Percentiles rank a stretch among this genome's conserved stretches.
Conservation (phyloP, 2,113 vertebrate genomes). For the Leptocoma aspasia region DNA sequence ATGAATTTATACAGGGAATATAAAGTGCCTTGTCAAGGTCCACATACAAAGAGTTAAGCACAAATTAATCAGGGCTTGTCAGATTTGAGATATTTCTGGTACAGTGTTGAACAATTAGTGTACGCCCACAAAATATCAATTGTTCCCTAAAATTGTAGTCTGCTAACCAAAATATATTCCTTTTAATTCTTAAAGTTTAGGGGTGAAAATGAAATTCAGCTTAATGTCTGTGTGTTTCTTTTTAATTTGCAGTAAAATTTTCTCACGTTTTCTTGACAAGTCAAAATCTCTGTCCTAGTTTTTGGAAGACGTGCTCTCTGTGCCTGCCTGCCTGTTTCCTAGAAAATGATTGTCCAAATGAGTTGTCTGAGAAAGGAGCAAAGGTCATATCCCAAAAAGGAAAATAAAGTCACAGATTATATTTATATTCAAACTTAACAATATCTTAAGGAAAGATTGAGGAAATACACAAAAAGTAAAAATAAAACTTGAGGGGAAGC, state of each 20-base stretch:
- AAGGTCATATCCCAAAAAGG: neutral
- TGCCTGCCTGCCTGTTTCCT: neutral
- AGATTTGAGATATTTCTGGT: neutral
- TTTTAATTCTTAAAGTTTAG: neutral
- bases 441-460: neutral
- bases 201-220: neutral
- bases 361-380: neutral
- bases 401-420: neutral
- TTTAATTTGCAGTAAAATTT: neutral
- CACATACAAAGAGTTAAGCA: neutral
- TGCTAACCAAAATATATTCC: neutral
- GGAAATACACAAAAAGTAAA: neutral
- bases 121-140: neutral
- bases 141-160: neutral
- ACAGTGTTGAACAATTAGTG: neutral
- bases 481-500: neutral
- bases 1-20: neutral
- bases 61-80: neutral
- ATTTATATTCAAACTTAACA: neutral
- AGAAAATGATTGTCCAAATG: neutral
- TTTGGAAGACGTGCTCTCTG: neutral
- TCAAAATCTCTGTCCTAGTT: conserved; percentile 20
- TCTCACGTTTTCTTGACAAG: conserved; percentile 18
- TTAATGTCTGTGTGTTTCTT: neutral
- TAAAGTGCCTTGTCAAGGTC: neutral